Conservation (phyloP, 1,140 invertebrate genomes). For the Elymnias hypermnestra region DNA sequence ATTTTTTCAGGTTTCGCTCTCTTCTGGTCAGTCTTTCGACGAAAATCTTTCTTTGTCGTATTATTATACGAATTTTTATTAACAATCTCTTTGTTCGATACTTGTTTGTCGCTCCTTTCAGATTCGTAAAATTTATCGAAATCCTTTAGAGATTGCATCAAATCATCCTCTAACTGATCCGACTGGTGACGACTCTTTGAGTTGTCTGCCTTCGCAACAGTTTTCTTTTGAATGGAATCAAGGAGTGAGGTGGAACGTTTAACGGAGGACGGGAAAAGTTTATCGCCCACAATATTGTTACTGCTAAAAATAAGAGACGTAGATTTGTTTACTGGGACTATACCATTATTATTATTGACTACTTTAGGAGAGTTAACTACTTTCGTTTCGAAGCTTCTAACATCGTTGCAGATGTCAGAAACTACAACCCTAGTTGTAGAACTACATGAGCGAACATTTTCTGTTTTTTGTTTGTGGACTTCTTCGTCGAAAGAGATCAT, state of each 20-base stretch:
- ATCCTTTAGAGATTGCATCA: constrained; percentile 73
- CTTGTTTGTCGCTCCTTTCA: constrained; percentile 43
- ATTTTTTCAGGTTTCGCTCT: constrained; percentile 36
- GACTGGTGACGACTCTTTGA: constrained; percentile 53
- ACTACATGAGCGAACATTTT: constrained; percentile 61
- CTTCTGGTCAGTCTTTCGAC: constrained; percentile 44
- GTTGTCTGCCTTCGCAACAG: constrained; percentile 37
- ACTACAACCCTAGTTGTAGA: constrained; percentile 65
- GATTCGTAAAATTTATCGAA: constrained; percentile 71
- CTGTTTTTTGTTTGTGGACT: constrained; percentile 57
- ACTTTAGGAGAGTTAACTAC: constrained; percentile 51
- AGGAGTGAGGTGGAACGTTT: constrained; percentile 72
- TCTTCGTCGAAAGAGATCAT: constrained; percentile 73
- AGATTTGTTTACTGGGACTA: constrained; percentile 71
- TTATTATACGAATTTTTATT: constrained; percentile 32
- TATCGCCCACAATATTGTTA: constrained; percentile 65
- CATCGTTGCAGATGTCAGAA: constrained; percentile 44
- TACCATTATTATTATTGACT: constrained; percentile 41
- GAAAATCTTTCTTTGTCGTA: constrained; percentile 43
- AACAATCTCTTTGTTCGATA: constrained; percentile 35
- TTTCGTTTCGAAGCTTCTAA: constrained; percentile 43
- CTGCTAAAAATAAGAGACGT: constrained; percentile 75
- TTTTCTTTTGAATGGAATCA: constrained; percentile 69
- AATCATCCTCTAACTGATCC: constrained; percentile 68
- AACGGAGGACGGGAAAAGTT: constrained; percentile 65